Conservation (phyloP, 2,113 vertebrate species). For the Pseudorectes ferrugineus region DNA sequence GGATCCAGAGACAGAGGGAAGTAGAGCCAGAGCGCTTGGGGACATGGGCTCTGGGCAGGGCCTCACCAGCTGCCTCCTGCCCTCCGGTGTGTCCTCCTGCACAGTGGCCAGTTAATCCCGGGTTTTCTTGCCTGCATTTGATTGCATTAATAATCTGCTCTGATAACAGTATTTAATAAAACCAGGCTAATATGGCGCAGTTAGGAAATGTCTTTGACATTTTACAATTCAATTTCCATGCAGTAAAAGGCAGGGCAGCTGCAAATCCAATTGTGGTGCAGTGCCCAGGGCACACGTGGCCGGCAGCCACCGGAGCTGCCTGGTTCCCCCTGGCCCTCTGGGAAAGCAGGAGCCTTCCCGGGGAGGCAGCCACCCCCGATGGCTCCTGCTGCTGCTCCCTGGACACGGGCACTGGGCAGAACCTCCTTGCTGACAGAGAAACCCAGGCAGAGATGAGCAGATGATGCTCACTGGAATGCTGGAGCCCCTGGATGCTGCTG, state of each 20-base stretch:
- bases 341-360: not conserved
- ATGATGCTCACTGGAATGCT: not conserved
- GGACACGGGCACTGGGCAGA: not conserved
- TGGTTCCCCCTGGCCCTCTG: fast-evolving
- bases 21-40: not conserved
- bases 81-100: not conserved
- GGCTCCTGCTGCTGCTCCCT: not conserved
- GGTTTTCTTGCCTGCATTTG: conserved; percentile 14
- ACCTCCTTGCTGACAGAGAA: not conserved
- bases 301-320: not conserved
- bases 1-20: not conserved
- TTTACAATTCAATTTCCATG: conserved; percentile 57
- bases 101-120: not conserved
- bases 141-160: conserved; percentile 60
- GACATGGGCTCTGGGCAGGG: not conserved
- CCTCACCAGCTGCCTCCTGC: not conserved
- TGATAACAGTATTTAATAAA: conserved; percentile 63
- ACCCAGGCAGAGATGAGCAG: not conserved
- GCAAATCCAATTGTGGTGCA: conserved; percentile 53
- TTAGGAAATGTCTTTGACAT: conserved; percentile 51
- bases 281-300: not conserved
- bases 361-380: fast-evolving
- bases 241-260: conserved; percentile 53
- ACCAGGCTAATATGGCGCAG: conserved; percentile 38
- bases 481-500: not conserved